phyloP scores from a whole-genome alignment of 53 echinoderm and acorn worm genomes.

The Patiria pectinifera region DNA sequence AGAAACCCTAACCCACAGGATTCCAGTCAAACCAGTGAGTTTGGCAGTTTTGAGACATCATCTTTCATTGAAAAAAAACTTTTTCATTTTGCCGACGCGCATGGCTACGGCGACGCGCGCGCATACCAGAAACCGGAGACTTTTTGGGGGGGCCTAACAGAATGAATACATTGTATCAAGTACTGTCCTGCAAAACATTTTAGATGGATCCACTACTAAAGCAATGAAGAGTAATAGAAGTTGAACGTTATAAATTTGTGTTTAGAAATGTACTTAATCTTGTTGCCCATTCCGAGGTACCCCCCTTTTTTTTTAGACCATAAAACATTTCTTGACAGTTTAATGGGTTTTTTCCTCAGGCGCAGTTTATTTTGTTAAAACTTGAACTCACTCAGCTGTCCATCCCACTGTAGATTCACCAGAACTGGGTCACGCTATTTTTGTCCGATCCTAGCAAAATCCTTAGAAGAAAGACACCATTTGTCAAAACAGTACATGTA shows the following conservation, averaged over 20 bases:
- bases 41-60: too few relatives aligned
- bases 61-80: too few relatives aligned
- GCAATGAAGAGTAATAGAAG: too few relatives aligned
- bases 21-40: too few relatives aligned
- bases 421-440: conserved; percentile 2
- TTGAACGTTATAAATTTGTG: not conserved
- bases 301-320: not conserved
- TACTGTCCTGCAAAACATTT: too few relatives aligned
- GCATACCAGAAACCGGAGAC: too few relatives aligned
- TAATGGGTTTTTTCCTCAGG: not conserved
- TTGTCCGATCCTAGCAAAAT: not conserved
- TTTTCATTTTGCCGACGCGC: too few relatives aligned
- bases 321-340: not conserved
- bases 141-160: too few relatives aligned
- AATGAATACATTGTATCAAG: too few relatives aligned
- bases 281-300: not conserved
- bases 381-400: conserved; percentile 8
- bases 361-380: conserved; percentile 1
- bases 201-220: too few relatives aligned
- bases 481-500: not conserved
- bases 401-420: not conserved
- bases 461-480: not conserved
- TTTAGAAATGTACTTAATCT: not conserved
- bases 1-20: too few relatives aligned
- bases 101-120: too few relatives aligned